Conservation (phyloP, 2,797 vertebrate genomes). For the Serranus cabrilla region DNA sequence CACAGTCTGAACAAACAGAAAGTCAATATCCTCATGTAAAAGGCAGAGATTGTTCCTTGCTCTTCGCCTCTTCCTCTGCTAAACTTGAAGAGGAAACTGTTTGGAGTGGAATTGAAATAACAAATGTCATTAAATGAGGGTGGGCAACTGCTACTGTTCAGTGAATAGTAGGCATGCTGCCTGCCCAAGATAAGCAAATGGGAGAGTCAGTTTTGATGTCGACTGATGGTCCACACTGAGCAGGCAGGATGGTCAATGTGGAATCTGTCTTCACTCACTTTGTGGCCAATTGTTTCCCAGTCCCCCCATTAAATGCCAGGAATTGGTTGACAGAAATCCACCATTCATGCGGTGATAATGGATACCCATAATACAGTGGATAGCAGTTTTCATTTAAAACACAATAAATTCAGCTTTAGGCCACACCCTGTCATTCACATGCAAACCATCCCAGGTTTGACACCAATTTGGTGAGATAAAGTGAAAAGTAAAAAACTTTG, state of each 20-base stretch:
- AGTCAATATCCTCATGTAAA: slow-evolving; percentile 66
- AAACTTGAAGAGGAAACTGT: slow-evolving; percentile 65
- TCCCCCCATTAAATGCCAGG: slow-evolving; percentile 56
- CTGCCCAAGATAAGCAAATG: slow-evolving; percentile 73
- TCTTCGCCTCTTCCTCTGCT: slow-evolving; percentile 40
- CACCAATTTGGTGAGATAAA: slow-evolving; percentile 12
- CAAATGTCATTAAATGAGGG: slow-evolving; percentile 69
- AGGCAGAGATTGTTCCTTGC: slow-evolving; percentile 49
- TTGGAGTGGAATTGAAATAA: slow-evolving; percentile 76
- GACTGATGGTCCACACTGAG: slow-evolving; percentile 57
- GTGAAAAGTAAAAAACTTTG: neutral
- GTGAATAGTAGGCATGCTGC: slow-evolving; percentile 67
- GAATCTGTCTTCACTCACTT: slow-evolving; percentile 53
- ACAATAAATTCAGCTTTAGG: slow-evolving; percentile 27
- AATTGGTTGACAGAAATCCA: slow-evolving; percentile 56
- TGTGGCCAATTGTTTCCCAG: slow-evolving; percentile 65
- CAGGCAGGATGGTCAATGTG: slow-evolving; percentile 47
- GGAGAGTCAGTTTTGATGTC: slow-evolving; percentile 55
- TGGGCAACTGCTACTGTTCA: slow-evolving; percentile 64
- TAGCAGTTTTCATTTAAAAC: slow-evolving; percentile 27
- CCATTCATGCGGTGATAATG: slow-evolving; percentile 56
- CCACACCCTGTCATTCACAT: slow-evolving; percentile 26
- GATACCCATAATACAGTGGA: slow-evolving; percentile 35
- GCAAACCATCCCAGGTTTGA: slow-evolving; percentile 25
- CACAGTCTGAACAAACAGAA: slow-evolving; percentile 51